A percentile compares a stretch with the other conserved stretches of the same genome.
Evolutionary conservation across 1,140 invertebrate genomes (phyloP).

Genomic region (Hydropsyche tenuis): DNA sequence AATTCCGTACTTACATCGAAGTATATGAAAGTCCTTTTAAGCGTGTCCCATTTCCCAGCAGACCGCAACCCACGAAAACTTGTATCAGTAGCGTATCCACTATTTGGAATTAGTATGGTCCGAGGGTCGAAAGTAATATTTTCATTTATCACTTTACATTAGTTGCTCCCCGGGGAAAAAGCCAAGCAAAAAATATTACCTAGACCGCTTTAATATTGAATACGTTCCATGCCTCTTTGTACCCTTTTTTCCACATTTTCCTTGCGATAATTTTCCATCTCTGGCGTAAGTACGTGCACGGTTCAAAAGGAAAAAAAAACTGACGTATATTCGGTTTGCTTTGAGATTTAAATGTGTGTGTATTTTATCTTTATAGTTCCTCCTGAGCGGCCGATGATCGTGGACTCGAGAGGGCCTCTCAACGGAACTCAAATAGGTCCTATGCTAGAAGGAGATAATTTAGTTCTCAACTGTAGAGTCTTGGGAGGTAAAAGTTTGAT

Average conservation of each 20-base stretch:
- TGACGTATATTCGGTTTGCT: conserved; percentile 4
- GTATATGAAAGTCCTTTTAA: conserved; percentile 1
- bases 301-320: not conserved
- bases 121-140: conserved; percentile 2
- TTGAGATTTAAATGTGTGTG: conserved; percentile 35
- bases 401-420: conserved; percentile 78
- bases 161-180: not conserved
- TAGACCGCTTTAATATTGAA: conserved; percentile 11
- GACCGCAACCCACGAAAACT: conserved; percentile 15
- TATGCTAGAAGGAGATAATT: conserved; percentile 74
- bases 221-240: not conserved
- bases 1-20: too few relatives aligned
- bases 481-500: conserved; percentile 62
- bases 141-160: conserved; percentile 28
- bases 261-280: conserved; percentile 7
- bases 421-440: conserved; percentile 79
- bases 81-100: not conserved
- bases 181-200: conserved; percentile 13
- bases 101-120: conserved; percentile 17
- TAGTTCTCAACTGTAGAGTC: conserved; percentile 66
- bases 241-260: not conserved
- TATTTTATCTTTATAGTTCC: conserved; percentile 69
- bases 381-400: conserved; percentile 82
- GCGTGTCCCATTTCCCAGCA: conserved; percentile 3
- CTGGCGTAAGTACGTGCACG: not conserved